Evolutionary conservation across 2,797 vertebrate species (phyloP).

Genomic region (Smutsia temminckii): DNA sequence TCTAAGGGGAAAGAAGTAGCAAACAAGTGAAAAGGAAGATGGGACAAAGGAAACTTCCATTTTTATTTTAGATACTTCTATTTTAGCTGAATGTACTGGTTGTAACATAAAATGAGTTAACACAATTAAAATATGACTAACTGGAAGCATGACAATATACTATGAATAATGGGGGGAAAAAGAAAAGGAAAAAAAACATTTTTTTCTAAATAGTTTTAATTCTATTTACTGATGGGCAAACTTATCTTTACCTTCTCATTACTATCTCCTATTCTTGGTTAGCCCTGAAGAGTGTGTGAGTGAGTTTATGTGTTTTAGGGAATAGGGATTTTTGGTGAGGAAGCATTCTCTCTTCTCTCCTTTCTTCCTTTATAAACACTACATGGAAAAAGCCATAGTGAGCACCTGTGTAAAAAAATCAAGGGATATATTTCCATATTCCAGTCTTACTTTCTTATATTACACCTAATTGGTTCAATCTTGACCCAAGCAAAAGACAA

Average conservation of each 20-base stretch:
- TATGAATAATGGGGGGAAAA: not conserved
- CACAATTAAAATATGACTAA: slow-evolving; percentile 12
- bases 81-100: slow-evolving; percentile 28
- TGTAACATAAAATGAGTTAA: slow-evolving; percentile 3
- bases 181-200: not conserved
- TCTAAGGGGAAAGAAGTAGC: not conserved
- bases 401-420: not conserved
- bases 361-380: not conserved
- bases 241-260: not conserved
- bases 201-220: not conserved
- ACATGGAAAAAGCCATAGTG: not conserved
- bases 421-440: not conserved
- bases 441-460: not conserved
- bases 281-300: not conserved
- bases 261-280: not conserved
- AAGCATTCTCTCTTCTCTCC: not conserved
- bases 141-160: not conserved
- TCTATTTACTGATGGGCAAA: not conserved
- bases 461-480: not conserved
- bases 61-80: slow-evolving; percentile 25
- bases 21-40: not conserved
- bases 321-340: not conserved
- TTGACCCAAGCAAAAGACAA: not conserved
- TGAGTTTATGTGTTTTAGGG: not conserved
- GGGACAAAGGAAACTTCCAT: not conserved